Evolutionary conservation across 2,888 invertebrate species (phyloP).

Genomic region (Perdita meconis): DNA sequence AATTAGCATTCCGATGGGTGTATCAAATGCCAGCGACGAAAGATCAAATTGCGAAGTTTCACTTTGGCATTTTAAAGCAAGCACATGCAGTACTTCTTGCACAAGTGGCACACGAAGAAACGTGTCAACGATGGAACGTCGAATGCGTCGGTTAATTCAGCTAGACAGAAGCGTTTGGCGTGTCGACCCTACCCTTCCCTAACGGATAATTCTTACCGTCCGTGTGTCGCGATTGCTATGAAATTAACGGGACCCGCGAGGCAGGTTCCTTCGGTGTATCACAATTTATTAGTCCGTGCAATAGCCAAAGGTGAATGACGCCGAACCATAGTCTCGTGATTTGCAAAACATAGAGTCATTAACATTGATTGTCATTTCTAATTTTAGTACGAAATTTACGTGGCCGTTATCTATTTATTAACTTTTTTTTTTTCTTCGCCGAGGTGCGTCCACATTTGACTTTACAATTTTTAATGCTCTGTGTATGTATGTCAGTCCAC

Average conservation of each 20-base stretch:
- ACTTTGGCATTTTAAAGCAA: constrained; percentile 28
- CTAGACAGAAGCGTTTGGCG: too few species aligned
- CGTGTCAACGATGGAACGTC: background rate
- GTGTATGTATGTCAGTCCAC: too few species aligned
- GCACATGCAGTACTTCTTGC: constrained; percentile 3
- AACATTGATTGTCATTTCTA: background rate
- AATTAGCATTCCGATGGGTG: constrained; percentile 31
- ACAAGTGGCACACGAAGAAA: background rate
- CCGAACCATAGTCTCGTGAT: background rate
- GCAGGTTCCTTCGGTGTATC: background rate
- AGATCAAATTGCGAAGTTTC: constrained; percentile 33
- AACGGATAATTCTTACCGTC: background rate
- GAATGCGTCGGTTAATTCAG: background rate
- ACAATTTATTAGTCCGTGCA: background rate
- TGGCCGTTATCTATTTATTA: background rate
- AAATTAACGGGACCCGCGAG: background rate
- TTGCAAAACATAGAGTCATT: background rate
- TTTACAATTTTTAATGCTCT: constrained; percentile 11
- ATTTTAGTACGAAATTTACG: background rate
- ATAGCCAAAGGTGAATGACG: background rate
- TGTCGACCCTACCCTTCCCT: background rate
- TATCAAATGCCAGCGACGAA: constrained; percentile 39
- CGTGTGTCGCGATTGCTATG: too few species aligned
- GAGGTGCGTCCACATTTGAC: constrained; percentile 14
- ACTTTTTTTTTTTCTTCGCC: background rate